Evolutionary conservation across 2,113 vertebrate genomes (phyloP).

Genomic region (Scytalopus superciliaris): DNA sequence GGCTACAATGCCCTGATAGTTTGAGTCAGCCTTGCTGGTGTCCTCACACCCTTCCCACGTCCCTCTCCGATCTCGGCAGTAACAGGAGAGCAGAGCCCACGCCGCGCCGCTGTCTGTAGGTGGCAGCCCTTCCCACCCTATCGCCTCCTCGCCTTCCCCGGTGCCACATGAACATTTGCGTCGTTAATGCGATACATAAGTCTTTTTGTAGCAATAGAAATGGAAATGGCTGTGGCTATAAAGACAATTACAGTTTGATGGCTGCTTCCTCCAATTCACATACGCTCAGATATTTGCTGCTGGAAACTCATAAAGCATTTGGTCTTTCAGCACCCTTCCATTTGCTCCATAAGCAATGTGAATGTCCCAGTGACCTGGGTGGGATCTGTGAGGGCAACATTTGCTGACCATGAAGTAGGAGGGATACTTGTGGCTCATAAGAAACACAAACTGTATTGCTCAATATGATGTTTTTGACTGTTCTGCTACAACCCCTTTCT

Average conservation of each 20-base stretch:
- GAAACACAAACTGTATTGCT: not conserved
- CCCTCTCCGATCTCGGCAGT: not conserved
- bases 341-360: not conserved
- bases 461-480: not conserved
- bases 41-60: not conserved
- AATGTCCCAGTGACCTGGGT: not conserved
- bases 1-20: not conserved
- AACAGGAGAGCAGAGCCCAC: not conserved
- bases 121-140: slow-evolving; percentile 19
- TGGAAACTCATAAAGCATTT: not conserved
- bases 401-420: not conserved
- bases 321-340: not conserved
- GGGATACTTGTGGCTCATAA: not conserved
- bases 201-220: not conserved
- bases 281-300: not conserved
- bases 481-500: not conserved
- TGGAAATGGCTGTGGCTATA: not conserved
- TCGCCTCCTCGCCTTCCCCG: not conserved
- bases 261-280: not conserved
- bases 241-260: slow-evolving; percentile 3
- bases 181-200: not conserved
- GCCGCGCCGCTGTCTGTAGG: not conserved
- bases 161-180: not conserved
- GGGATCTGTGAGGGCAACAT: not conserved
- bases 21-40: not conserved